Conservation (phyloP, 2,888 invertebrate genomes). For the Kryphioiulus occultus region DNA sequence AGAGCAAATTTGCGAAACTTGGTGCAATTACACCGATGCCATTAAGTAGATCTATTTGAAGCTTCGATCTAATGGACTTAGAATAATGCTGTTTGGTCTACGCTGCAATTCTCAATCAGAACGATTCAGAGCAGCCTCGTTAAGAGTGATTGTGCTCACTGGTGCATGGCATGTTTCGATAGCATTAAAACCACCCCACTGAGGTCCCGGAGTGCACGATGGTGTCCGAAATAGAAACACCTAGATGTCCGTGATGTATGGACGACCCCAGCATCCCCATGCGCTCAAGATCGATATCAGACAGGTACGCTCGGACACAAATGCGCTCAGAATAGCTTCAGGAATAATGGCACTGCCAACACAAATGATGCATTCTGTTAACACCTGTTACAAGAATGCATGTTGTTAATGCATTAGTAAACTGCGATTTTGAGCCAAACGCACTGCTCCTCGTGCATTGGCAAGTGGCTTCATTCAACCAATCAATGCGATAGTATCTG, state of each 20-base stretch:
- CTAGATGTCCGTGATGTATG: not conserved
- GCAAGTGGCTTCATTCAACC: too few species aligned
- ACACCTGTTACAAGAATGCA: too few species aligned
- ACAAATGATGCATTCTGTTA: not conserved
- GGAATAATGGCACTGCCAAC: not conserved
- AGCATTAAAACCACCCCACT: not conserved
- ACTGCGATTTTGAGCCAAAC: too few species aligned
- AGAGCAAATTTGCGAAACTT: not conserved
- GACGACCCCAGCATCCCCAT: not conserved
- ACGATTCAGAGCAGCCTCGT: not conserved
- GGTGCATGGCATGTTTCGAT: not conserved
- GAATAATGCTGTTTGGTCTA: not conserved
- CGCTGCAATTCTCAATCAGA: not conserved
- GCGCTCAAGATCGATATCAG: not conserved
- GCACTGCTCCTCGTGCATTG: too few species aligned
- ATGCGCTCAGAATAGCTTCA: too few species aligned
- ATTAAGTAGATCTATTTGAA: not conserved
- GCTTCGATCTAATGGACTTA: not conserved
- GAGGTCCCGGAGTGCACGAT: not conserved
- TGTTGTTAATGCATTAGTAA: too few species aligned
- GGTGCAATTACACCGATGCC: not conserved
- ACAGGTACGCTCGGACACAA: not conserved
- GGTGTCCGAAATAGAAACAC: not conserved
- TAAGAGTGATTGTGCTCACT: not conserved
- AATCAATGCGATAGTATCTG: too few species aligned